A percentile compares a stretch with the other conserved stretches of the same genome.
Conservation (phyloP, 1,140 invertebrate species). For the Brachionus asplanchnoidis region DNA sequence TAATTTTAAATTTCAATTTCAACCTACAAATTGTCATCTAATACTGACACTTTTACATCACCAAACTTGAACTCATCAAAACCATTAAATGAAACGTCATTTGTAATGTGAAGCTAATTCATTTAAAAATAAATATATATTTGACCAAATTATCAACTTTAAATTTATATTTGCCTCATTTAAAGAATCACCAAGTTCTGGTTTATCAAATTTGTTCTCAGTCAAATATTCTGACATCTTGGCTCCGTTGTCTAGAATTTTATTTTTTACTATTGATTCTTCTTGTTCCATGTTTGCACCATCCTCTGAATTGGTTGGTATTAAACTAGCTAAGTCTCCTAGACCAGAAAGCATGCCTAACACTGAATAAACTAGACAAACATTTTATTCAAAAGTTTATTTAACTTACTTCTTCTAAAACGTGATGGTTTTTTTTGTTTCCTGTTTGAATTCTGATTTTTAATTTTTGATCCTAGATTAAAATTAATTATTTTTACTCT, state of each 20-base stretch:
- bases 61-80: constrained; percentile 40
- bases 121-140: not conserved
- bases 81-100: constrained; percentile 34
- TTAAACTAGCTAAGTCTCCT: not conserved
- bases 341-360: not conserved
- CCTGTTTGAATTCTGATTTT: not conserved
- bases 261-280: not conserved
- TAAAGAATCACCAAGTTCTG: not conserved
- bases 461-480: not conserved
- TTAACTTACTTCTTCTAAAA: not conserved
- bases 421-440: not conserved
- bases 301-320: not conserved
- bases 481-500: not conserved
- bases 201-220: constrained; percentile 10
- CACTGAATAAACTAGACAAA: not conserved
- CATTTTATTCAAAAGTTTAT: not conserved
- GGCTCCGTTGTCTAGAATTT: not conserved
- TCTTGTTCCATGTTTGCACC: not conserved
- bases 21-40: not conserved
- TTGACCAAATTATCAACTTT: not conserved
- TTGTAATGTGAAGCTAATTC: constrained; percentile 25
- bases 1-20: not conserved
- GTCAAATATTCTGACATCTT: not conserved
- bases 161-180: not conserved
- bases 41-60: constrained; percentile 12